Base-by-base conservation (phyloP, 2,888 invertebrate species). In the Iselma pallidipennis region DNA sequence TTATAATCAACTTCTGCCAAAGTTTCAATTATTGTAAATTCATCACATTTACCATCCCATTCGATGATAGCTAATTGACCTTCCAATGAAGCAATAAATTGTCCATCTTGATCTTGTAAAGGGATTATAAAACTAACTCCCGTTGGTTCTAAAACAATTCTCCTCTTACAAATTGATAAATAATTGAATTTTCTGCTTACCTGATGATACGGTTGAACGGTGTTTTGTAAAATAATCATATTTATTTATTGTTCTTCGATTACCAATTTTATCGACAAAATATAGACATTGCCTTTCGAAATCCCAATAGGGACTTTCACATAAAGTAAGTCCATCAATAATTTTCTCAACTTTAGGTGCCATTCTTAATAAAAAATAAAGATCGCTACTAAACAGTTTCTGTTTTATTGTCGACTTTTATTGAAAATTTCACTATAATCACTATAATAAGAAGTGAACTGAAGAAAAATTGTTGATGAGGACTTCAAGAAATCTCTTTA, bases 281-380 rank as follows among this genome's bases (percentile, higher is more conserved):
- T 87, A 89, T 4, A 90, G 81, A 37, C 82, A 85, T 75, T 88
- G 86, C 31, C 83, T 83, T 26, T 77, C 78, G 49, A 82, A 80
- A 77, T 88, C 87, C 90, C 90, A 91, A 77, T 90, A 89, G 0
- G 90, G 90, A 23, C 89, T 89, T 78, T 91, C 90, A 62, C 89
- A 89, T 53, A 89, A 80, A 72, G 82, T 78, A 67, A 85, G 82
- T 1, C 84, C 83, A 57, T 76, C 75, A 5, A 82, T 81, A 66
- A 85, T 82, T 42, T 78, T 75, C 61, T 81, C 79, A 26, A 85
- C 78, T 48, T 28, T 66, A 1, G 81, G 80, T 55, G 81, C 71
- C 85, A 85, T 85, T 81, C 3, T 33, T n/a, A 33, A 23, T 53
- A 89, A n/a, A n/a, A n/a, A n/a, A n/a, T n/a, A n/a, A n/a, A n/a